Evolutionary conservation across 2,797 vertebrate genomes (phyloP).

Genomic region (Liasis olivaceus): DNA sequence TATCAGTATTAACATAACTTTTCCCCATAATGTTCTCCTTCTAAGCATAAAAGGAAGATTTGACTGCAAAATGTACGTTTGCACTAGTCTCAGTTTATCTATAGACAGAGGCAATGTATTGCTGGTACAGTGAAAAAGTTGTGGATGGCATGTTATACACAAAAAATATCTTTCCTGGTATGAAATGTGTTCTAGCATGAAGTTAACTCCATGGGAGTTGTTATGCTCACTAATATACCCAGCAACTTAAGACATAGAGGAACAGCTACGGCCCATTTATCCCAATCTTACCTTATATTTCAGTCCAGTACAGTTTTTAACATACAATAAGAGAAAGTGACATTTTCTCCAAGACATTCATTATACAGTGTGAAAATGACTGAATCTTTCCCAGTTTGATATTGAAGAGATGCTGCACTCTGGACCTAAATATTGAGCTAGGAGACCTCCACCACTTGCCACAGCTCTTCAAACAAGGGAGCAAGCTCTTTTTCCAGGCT

Average conservation of each 20-base stretch:
- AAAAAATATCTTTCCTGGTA: accelerated
- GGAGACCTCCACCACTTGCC: conserved; percentile 94
- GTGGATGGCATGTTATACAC: conserved; percentile 18
- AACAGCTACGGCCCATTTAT: conserved; percentile 46
- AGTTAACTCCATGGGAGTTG: conserved; percentile 76
- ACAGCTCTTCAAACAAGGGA: conserved; percentile 90
- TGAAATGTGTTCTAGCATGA: conserved; percentile 21
- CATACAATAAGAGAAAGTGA: conserved; percentile 52
- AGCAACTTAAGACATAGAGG: conserved; percentile 54
- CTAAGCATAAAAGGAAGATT: conserved; percentile 32
- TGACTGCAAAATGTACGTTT: conserved; percentile 41
- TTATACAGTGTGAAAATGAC: conserved; percentile 53
- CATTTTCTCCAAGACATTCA: conserved; percentile 34
- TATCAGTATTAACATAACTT: conserved; percentile 41
- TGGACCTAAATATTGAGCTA: conserved; percentile 61
- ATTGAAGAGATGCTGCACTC: conserved; percentile 48
- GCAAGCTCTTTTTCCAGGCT: conserved; percentile 94
- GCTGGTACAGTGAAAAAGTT: conserved; percentile 37
- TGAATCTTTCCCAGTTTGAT: conserved; percentile 59
- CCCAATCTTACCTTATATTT: conserved; percentile 45
- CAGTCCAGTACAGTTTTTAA: conserved; percentile 61
- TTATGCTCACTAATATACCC: conserved; percentile 61
- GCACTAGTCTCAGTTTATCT: conserved; percentile 38
- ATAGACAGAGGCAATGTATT: conserved; percentile 10
- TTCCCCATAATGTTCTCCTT: not conserved